Percentiles rank a stretch among this genome's conserved stretches.
Conservation (phyloP, 2,888 invertebrate genomes). For the Ernsta delagoae region DNA sequence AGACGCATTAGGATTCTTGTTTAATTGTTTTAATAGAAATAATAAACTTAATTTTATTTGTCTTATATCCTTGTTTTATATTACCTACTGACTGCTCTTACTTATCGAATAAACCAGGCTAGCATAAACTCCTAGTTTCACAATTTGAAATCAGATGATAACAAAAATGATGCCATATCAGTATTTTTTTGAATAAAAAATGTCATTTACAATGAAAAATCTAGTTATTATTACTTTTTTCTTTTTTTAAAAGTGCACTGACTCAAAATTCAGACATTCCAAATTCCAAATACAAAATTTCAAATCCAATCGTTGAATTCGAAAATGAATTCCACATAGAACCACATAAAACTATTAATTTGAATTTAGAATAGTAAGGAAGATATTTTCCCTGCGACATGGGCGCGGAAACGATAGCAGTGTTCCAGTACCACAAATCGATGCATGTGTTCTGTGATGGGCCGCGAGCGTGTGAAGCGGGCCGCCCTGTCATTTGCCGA, state of each 20-base stretch:
- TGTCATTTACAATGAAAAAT: too few species aligned
- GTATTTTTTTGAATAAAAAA: too few species aligned
- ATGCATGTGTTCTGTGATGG: conserved; percentile 23
- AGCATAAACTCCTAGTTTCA: too few species aligned
- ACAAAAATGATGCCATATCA: too few species aligned
- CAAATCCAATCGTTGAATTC: background rate
- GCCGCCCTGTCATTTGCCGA: conserved; percentile 56
- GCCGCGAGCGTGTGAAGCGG: conserved; percentile 52
- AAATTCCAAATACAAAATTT: background rate
- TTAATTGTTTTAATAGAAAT: too few species aligned
- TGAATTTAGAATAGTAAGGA: background rate
- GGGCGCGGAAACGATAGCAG: conserved; percentile 13
- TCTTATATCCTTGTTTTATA: too few species aligned
- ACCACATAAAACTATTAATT: background rate
- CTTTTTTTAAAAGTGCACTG: background rate
- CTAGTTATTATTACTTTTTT: too few species aligned
- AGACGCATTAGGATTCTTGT: too few species aligned
- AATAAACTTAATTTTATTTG: too few species aligned
- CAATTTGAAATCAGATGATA: too few species aligned
- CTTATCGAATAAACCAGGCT: too few species aligned
- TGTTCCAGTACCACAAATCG: conserved; percentile 28
- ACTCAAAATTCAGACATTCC: background rate
- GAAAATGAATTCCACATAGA: background rate
- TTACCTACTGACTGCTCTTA: too few species aligned
- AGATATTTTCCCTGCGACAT: conserved; percentile 12